phyloP scores from a whole-genome alignment of 2,113 vertebrate species.

The Eptesicus fuscus region DNA sequence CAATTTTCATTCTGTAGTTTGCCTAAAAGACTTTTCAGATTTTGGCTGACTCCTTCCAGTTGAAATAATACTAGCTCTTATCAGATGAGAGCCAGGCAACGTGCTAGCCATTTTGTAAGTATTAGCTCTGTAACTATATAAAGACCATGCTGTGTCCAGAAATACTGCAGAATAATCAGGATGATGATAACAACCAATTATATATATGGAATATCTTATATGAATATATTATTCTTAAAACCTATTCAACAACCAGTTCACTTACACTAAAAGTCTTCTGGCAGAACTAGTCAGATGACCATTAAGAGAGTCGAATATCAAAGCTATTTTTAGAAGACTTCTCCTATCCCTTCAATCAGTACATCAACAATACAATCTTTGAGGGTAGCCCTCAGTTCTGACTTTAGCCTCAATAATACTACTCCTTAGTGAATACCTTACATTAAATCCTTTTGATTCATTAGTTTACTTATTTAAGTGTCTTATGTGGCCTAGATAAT shows the following conservation, averaged over 20 bases:
- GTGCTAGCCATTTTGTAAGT: not conserved
- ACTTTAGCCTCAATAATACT: too few relatives aligned
- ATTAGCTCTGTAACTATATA: not conserved
- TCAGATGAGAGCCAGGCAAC: not conserved
- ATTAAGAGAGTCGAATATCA: too few relatives aligned
- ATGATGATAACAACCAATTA: not conserved
- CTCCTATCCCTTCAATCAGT: too few relatives aligned
- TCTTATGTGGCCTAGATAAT: too few relatives aligned
- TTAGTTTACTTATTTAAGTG: too few relatives aligned
- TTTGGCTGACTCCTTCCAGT: not conserved
- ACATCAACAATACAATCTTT: too few relatives aligned
- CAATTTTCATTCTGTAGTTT: not conserved
- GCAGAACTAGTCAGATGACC: too few relatives aligned
- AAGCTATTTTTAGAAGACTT: too few relatives aligned
- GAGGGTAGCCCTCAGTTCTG: too few relatives aligned
- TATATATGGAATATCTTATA: not conserved
- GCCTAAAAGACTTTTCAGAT: not conserved
- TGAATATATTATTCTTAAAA: not conserved
- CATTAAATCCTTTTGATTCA: too few relatives aligned
- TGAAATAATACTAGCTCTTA: not conserved
- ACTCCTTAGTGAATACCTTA: too few relatives aligned
- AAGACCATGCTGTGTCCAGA: not conserved
- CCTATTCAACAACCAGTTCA: not conserved
- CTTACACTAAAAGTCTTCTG: too few relatives aligned
- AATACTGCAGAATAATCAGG: not conserved